These are phyloP conservation scores for Conger conger DNA, from an alignment of 2,113 vertebrate genomes.

Conservation along the genomic window DNA sequence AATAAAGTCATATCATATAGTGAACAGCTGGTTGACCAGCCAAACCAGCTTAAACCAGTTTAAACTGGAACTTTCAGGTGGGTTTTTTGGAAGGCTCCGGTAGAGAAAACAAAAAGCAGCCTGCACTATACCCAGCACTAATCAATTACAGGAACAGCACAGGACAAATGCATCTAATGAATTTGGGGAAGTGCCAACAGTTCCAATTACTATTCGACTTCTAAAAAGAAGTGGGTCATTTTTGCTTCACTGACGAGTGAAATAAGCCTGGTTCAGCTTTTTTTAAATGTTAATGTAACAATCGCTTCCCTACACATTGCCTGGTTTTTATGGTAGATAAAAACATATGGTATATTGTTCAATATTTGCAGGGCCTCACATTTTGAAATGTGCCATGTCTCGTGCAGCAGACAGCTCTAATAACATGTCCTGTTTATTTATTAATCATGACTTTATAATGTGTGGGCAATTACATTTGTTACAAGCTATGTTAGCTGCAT, in stretches of 20 bases:
- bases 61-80: background rate
- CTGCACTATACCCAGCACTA: background rate
- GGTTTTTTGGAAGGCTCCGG: too few species aligned
- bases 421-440: too few species aligned
- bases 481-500: background rate
- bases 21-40: too few species aligned
- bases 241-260: background rate
- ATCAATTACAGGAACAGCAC: slow-evolving; percentile 1
- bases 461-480: background rate
- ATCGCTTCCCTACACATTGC: background rate
- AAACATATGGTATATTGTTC: background rate
- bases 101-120: background rate
- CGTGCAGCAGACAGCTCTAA: background rate
- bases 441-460: background rate
- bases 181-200: background rate
- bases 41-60: too few species aligned
- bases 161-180: background rate
- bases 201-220: slow-evolving; percentile 12
- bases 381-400: background rate
- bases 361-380: background rate
- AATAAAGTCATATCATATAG: too few species aligned
- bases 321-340: background rate
- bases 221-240: background rate
- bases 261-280: background rate
- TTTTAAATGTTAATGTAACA: background rate